A percentile compares a stretch with the other conserved stretches of the same genome.
These are phyloP conservation scores for Plebejus melissa DNA, from an alignment of 2,888 invertebrate species.

Conservation along the genomic window DNA sequence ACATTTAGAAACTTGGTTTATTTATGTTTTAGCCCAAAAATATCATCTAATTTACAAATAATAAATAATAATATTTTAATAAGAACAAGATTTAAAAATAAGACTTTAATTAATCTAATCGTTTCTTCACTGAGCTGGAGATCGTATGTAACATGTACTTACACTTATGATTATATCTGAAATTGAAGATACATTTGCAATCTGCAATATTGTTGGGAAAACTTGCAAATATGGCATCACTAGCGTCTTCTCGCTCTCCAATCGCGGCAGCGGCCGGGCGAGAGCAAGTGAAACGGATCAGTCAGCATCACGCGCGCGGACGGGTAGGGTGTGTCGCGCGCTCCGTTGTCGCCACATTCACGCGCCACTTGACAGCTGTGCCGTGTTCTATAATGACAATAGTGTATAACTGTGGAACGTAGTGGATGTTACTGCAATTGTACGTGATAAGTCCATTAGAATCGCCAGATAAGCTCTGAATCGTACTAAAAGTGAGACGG, in stretches of 20 bases:
- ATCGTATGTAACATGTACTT: background rate
- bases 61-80: too few species aligned
- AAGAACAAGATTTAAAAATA: too few species aligned
- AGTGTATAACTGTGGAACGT: slow-evolving; percentile 58
- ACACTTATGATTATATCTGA: too few species aligned
- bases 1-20: too few species aligned
- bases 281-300: slow-evolving; percentile 57
- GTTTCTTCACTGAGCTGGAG: background rate
- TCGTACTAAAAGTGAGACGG: slow-evolving; percentile 55
- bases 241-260: slow-evolving; percentile 49
- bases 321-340: slow-evolving; percentile 56
- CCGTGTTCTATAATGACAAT: slow-evolving; percentile 64
- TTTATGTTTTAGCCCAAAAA: too few species aligned
- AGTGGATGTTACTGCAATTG: slow-evolving; percentile 58
- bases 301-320: slow-evolving; percentile 73
- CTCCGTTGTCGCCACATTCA: slow-evolving; percentile 54
- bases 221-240: slow-evolving; percentile 51
- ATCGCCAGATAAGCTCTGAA: slow-evolving; percentile 44
- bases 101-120: too few species aligned
- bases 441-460: slow-evolving; percentile 50
- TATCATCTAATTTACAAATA: too few species aligned
- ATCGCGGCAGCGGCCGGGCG: slow-evolving; percentile 41
- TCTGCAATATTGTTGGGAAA: slow-evolving; percentile 42
- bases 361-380: slow-evolving; percentile 72
- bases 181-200: background rate